These are phyloP conservation scores for Acipenser ruthenus DNA, from an alignment of 2,797 vertebrate genomes.

Conservation along the genomic window DNA sequence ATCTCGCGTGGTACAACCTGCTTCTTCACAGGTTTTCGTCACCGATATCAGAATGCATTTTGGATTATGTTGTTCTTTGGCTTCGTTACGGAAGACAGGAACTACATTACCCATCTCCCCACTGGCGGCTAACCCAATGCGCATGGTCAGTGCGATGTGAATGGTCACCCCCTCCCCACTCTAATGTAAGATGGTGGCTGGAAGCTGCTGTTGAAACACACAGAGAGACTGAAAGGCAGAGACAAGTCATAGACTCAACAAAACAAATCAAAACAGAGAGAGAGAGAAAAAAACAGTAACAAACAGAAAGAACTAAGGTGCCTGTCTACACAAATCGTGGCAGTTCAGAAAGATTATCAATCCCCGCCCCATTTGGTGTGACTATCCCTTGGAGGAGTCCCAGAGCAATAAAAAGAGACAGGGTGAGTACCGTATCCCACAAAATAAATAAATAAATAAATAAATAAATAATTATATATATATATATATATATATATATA, in stretches of 20 bases:
- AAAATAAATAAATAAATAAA: slow-evolving; percentile 1
- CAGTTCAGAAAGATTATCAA: slow-evolving; percentile 52
- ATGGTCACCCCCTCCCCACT: slow-evolving; percentile 61
- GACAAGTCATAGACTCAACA: slow-evolving; percentile 49
- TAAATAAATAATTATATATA: background rate
- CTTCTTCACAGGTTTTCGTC: background rate
- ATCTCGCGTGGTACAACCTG: background rate
- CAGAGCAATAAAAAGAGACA: slow-evolving; percentile 59
- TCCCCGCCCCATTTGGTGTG: slow-evolving; percentile 64
- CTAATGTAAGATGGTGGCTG: slow-evolving; percentile 78
- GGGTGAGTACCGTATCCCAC: slow-evolving; percentile 57
- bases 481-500: too few species aligned
- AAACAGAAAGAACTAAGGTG: slow-evolving; percentile 37
- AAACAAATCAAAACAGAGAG: slow-evolving; percentile 41
- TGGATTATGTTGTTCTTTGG: slow-evolving; percentile 17
- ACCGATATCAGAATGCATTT: background rate
- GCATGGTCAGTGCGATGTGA: slow-evolving; percentile 50
- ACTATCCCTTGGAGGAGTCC: slow-evolving; percentile 63
- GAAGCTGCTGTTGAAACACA: slow-evolving; percentile 64
- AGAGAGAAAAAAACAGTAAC: slow-evolving; percentile 23
- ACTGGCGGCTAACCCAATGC: slow-evolving; percentile 22
- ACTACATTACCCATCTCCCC: too few species aligned
- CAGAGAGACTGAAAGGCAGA: slow-evolving; percentile 51
- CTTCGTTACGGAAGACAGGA: slow-evolving; percentile 42
- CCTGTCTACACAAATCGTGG: slow-evolving; percentile 41